These are phyloP conservation scores for Prionace glauca DNA, from an alignment of 2,797 vertebrate species.

Conservation along the genomic window DNA sequence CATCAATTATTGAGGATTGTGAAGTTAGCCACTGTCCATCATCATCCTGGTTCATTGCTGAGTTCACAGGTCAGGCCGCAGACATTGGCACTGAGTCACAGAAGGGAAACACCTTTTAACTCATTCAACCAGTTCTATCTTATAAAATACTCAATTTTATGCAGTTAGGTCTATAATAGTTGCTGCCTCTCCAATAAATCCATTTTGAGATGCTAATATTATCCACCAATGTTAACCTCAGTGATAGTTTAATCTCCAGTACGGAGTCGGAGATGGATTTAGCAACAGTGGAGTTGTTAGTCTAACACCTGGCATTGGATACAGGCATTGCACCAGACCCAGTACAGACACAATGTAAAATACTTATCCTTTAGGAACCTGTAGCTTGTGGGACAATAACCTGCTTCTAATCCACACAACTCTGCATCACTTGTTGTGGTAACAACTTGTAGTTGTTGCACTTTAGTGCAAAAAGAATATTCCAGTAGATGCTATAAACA, in stretches of 20 bases:
- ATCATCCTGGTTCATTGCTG: neutral
- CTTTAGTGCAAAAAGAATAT: neutral
- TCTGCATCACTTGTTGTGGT: neutral
- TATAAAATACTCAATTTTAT: neutral
- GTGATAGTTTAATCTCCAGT: neutral
- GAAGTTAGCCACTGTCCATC: neutral
- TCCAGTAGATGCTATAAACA: neutral
- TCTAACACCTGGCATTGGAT: neutral
- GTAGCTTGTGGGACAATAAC: neutral
- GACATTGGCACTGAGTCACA: neutral
- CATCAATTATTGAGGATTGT: conserved; percentile 32
- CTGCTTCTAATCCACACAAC: neutral
- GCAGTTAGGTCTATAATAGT: neutral
- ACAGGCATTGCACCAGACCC: neutral
- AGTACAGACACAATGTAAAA: neutral
- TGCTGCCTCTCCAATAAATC: neutral
- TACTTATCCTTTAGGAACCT: neutral
- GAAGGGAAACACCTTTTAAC: neutral
- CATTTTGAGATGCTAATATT: neutral
- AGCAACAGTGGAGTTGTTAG: neutral
- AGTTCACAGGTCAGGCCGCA: neutral
- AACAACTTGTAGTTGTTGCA: neutral
- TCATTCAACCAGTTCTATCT: neutral
- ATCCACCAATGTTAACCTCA: neutral
- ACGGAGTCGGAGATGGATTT: neutral